Base-by-base conservation (phyloP, 2,113 vertebrate species). In the Ovibos moschatus region DNA sequence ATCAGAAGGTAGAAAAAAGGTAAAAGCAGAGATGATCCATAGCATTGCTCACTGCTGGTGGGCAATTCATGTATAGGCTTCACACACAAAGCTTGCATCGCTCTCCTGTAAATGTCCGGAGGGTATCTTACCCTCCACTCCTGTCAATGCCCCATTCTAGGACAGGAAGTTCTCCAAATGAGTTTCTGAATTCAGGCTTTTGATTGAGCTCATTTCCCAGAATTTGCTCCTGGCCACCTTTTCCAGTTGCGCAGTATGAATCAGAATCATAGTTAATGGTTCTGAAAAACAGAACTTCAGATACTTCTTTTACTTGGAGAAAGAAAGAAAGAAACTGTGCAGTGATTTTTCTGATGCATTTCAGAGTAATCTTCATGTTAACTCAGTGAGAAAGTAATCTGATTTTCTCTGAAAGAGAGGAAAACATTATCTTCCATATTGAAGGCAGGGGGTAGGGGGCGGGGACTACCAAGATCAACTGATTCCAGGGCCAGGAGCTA, bases 201-300 rank as follows among this genome's bases (percentile, higher is more conserved):
- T 94, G 45, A 91, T 78, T 55, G 87, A 91, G 45, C 43, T 97
- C 51, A 90, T 83, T 98, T 98, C 57, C 91, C 62, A 95, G 94
- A 98, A 97, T 94, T 89, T 62, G 40, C n/a, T 95, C 13, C 30
- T 94, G 60, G 23, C 33, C 27, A 64, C 30, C 19, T 95, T 97
- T 97, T 95, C 87, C 84, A 93, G 40, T 84, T 94, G n/a, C 11
- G 53, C 51, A 87, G 86, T 91, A 94, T 93, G 96, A 97, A 95
- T 96, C 85, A 95, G 71, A 74, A 36, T 88, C 64, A 95, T 53
- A 90, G 45, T 36, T 91, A 96, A 96, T 92, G 79, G 89, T 87
- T 96, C 83, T 88, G 74, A 94, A 95, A 96, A 94, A 96, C 86
- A 96, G 97, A 97, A 94, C 55, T 51, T 89, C 58, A 85, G 74